Conservation (phyloP, 2,797 vertebrate genomes). For the Cuniculus paca region DNA sequence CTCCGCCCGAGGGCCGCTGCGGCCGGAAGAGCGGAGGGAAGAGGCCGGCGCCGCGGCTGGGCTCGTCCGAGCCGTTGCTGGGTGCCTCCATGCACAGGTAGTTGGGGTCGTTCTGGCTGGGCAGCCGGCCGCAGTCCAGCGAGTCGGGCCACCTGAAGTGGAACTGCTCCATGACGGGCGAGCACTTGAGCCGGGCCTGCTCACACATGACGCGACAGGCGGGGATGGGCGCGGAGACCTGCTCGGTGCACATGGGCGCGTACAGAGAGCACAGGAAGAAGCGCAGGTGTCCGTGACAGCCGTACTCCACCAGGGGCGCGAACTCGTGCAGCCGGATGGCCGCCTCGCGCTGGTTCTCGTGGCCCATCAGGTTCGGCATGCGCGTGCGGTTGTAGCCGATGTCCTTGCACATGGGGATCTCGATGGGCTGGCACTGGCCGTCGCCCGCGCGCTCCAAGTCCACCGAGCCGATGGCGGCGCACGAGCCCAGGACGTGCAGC, state of each 20-base stretch:
- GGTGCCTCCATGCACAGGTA: slow-evolving; percentile 99
- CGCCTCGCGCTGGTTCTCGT: slow-evolving; percentile 96
- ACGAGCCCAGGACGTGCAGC: slow-evolving; percentile 85
- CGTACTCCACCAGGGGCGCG: slow-evolving; percentile 96
- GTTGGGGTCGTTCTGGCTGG: slow-evolving; percentile 98
- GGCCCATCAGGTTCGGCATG: slow-evolving; percentile 99
- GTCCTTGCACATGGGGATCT: slow-evolving; percentile 97
- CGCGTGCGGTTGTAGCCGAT: slow-evolving; percentile 99
- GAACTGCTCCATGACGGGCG: slow-evolving; percentile 97
- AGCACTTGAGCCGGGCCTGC: slow-evolving; percentile 96
- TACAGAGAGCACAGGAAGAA: slow-evolving; percentile 99
- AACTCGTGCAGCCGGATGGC: slow-evolving; percentile 98
- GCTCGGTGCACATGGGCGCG: slow-evolving; percentile 99
- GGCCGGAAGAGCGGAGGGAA: slow-evolving; percentile 94
- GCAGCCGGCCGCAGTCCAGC: slow-evolving; percentile 95
- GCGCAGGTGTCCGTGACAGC: slow-evolving; percentile 97
- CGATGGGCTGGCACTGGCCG: slow-evolving; percentile 96
- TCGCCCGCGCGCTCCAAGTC: slow-evolving; percentile 95
- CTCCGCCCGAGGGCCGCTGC: slow-evolving; percentile 88
- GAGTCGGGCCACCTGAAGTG: slow-evolving; percentile 98
- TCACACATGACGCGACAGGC: slow-evolving; percentile 98
- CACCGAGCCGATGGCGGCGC: slow-evolving; percentile 94
- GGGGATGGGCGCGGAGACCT: slow-evolving; percentile 98
- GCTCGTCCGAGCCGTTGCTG: slow-evolving; percentile 95
- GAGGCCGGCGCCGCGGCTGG: slow-evolving; percentile 93